Evolutionary conservation across 2,797 vertebrate genomes (phyloP).

Genomic region (Darevskia nairensis): DNA sequence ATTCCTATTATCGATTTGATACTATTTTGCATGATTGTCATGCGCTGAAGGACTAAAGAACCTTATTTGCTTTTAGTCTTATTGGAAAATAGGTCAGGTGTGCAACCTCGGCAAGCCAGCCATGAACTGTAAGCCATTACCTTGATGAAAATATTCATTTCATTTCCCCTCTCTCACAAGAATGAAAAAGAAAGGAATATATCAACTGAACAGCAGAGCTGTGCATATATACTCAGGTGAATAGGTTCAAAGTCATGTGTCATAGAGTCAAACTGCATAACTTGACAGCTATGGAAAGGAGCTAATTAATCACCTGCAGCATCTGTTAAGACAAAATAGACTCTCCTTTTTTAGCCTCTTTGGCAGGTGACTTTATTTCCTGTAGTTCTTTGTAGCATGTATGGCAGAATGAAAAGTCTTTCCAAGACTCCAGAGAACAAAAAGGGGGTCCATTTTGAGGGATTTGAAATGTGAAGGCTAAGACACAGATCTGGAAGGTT

Average conservation of each 20-base stretch:
- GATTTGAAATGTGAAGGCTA: not conserved
- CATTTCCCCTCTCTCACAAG: not conserved
- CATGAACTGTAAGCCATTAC: conserved; percentile 37
- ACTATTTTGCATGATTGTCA: not conserved
- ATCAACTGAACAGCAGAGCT: conserved; percentile 40
- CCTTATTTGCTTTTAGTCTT: conserved; percentile 37
- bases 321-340: conserved; percentile 34
- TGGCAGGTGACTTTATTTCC: conserved; percentile 2
- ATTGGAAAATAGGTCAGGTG: conserved; percentile 42
- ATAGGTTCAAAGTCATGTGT: conserved; percentile 49
- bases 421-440: conserved; percentile 6
- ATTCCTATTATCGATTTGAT: conserved; percentile 15
- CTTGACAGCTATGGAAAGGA: conserved; percentile 37
- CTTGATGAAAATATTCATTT: conserved; percentile 50
- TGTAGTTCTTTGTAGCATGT: not conserved
- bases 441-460: not conserved
- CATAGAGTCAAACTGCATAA: conserved; percentile 45
- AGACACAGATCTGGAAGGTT: too few species aligned
- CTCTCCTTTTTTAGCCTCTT: not conserved
- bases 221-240: conserved; percentile 32
- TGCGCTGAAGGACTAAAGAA: conserved; percentile 16
- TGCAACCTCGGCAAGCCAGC: conserved; percentile 29
- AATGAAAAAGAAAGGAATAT: conserved; percentile 41
- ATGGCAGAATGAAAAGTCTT: not conserved
- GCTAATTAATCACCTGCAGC: conserved; percentile 44